Evolutionary conservation across 2,797 vertebrate species (phyloP), one percentile per base, ranked within the genome.

Genomic region (Acipenser transmontanus): DNA sequence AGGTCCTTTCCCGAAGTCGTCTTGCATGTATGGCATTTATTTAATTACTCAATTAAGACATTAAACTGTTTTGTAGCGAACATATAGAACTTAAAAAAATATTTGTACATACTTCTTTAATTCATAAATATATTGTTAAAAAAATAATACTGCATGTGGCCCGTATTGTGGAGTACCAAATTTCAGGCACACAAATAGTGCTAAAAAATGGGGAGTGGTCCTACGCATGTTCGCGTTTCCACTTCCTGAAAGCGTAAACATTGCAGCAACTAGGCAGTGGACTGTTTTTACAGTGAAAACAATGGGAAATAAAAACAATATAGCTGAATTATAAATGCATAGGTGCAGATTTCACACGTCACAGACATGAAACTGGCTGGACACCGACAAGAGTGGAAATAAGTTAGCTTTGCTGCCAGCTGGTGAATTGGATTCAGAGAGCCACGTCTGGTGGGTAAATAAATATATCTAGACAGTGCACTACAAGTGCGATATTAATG

Each of bases 191-290:
- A 7, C 7, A 6, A 13, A 0, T 17, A 57, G 65, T 17, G 47
- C n/a, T 20, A 56, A 49, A 60, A 2, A 17, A 34, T 1, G 47
- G 12, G 7, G 14, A 17, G 17, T 60, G 69, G 69, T 66, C 69
- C 69, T 66, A 7, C 17, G 9, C 9, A 7, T 7, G 9, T 10
- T 8, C 9, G 49, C 59, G 49, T 59, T 14, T 50, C 50, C 66
- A 62, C 71, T 72, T 77, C 73, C 66, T 57, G 63, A 69, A 56
- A 62, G 59, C 60, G 70, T 67, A 69, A 70, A 63, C 20, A 65
- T 68, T 71, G 69, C 54, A 48, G 61, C 67, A 63, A 68, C 57
- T 70, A 71, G 65, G 52, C 47, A 59, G 63, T 64, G 64, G 65
- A 71, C 61, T 68, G 69, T 54, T 76, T 70, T 61, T 75, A 71